Percentiles rank a stretch among this genome's conserved stretches.
phyloP scores from a whole-genome alignment of 2,797 vertebrate genomes.

The Agapornis canus region DNA sequence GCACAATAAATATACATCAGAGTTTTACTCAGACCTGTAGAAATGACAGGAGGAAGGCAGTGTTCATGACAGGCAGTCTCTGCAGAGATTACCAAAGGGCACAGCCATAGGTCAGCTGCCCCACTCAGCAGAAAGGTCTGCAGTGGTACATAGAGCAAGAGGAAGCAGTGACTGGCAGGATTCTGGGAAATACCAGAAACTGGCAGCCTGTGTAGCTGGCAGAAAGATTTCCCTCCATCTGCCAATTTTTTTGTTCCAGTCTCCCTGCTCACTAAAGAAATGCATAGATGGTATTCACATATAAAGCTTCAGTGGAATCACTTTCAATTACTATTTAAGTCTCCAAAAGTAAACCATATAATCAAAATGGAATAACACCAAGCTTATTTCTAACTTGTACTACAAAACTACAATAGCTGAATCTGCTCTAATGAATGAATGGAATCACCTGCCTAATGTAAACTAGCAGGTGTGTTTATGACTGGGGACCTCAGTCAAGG shows the following conservation, averaged over 20 bases:
- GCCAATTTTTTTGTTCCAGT: not conserved
- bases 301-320: not conserved
- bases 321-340: not conserved
- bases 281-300: not conserved
- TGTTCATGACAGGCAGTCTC: not conserved
- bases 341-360: not conserved
- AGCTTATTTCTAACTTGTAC: not conserved
- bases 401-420: not conserved
- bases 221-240: not conserved
- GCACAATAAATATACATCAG: not conserved
- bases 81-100: not conserved
- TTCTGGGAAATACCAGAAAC: constrained; percentile 1
- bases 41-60: not conserved
- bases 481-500: not conserved
- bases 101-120: not conserved
- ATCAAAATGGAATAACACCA: not conserved
- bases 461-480: not conserved
- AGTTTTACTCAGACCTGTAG: not conserved
- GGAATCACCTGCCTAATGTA: not conserved
- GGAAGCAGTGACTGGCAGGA: not conserved
- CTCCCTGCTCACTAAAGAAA: not conserved
- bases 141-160: not conserved
- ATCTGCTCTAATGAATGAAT: not conserved
- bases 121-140: not conserved
- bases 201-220: not conserved